phyloP scores from a whole-genome alignment of 2,888 invertebrate genomes.

The Caenorhabditis sulstoni region DNA sequence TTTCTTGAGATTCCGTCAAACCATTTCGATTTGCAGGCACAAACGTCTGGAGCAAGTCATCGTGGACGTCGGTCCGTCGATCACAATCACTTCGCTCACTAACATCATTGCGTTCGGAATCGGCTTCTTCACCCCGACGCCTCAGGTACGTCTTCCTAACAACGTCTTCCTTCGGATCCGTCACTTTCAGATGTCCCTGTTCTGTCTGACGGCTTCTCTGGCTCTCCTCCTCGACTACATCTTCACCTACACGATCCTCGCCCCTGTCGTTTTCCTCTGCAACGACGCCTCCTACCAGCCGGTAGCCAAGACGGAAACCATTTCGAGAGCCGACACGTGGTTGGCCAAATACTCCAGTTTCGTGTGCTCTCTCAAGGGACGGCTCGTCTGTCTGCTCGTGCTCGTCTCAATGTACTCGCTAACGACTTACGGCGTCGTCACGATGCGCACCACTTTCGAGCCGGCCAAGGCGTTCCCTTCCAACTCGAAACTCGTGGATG shows the following conservation, averaged over 20 bases:
- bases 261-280: conserved; percentile 68
- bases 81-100: conserved; percentile 79
- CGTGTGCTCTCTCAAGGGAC: conserved; percentile 62
- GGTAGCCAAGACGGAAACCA: conserved; percentile 24
- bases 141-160: conserved; percentile 67
- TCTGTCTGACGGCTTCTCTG: conserved; percentile 78
- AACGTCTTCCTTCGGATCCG: not conserved
- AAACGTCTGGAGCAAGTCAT: conserved; percentile 68
- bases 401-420: conserved; percentile 58
- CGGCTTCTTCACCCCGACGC: conserved; percentile 78
- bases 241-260: conserved; percentile 77
- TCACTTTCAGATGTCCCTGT: conserved; percentile 73
- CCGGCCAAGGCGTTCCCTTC: conserved; percentile 79
- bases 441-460: conserved; percentile 72
- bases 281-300: conserved; percentile 40
- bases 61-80: conserved; percentile 78
- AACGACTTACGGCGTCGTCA: conserved; percentile 62
- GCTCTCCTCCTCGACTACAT: conserved; percentile 79
- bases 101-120: conserved; percentile 80
- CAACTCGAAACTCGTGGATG: conserved; percentile 75
- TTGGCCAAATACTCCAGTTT: conserved; percentile 61
- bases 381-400: conserved; percentile 49
- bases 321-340: conserved; percentile 28
- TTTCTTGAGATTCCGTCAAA: too few species aligned
- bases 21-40: conserved; percentile 20